These are phyloP conservation scores for Silurus glanis DNA, from an alignment of 2,113 vertebrate species.

Conservation along the genomic window DNA sequence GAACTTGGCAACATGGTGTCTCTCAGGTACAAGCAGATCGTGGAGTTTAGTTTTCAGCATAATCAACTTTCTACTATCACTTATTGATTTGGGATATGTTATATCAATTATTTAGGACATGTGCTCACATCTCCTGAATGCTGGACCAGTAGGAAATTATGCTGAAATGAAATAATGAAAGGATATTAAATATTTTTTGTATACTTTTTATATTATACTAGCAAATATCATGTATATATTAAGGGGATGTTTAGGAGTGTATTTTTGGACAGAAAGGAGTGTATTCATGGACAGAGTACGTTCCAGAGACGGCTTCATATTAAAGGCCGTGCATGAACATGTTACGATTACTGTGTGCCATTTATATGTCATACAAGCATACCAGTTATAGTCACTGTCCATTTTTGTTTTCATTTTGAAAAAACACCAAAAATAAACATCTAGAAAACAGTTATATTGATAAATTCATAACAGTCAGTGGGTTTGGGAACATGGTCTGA, in stretches of 20 bases:
- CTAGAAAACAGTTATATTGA: neutral
- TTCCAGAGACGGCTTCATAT: neutral
- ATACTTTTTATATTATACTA: neutral
- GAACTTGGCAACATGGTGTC: slow-evolving; percentile 99
- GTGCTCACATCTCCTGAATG: too few species aligned
- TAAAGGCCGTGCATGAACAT: neutral
- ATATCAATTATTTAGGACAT: neutral
- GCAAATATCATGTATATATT: too few species aligned
- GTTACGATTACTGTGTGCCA: neutral
- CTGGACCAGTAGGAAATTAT: neutral
- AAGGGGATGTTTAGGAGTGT: neutral
- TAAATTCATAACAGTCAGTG: too few species aligned
- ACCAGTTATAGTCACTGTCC: neutral
- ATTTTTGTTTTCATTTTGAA: neutral
- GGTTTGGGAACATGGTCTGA: neutral
- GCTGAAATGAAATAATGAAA: neutral
- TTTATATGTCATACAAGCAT: neutral
- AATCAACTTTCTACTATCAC: neutral
- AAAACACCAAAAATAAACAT: neutral
- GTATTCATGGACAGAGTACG: neutral
- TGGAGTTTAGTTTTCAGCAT: neutral
- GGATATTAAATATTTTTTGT: neutral
- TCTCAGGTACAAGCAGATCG: slow-evolving; percentile 84
- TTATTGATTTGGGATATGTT: neutral
- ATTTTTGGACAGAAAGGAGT: neutral